These are phyloP conservation scores for Nyctibius grandis DNA, from an alignment of 2,797 vertebrate species.

Conservation along the genomic window DNA sequence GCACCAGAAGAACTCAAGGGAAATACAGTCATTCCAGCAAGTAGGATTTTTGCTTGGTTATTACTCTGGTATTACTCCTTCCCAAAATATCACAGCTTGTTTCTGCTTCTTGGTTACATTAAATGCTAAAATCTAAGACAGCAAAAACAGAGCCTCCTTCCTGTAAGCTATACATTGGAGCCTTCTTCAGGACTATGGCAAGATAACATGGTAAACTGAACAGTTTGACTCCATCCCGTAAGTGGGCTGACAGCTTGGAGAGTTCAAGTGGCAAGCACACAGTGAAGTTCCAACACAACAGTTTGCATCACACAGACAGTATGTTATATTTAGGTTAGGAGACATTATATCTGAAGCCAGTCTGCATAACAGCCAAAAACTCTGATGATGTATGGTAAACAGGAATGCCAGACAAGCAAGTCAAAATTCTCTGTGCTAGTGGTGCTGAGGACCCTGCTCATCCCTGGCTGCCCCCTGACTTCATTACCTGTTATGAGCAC, in stretches of 20 bases:
- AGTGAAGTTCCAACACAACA: neutral
- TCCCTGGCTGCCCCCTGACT: neutral
- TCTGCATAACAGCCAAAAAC: neutral
- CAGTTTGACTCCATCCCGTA: neutral
- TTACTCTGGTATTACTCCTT: neutral
- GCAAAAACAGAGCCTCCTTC: neutral
- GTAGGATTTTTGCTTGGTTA: neutral
- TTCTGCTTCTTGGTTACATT: neutral
- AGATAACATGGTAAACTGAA: neutral
- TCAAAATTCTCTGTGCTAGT: neutral
- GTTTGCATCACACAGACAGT: neutral
- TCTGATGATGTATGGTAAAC: neutral
- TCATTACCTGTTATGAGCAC: neutral
- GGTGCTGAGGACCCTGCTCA: neutral
- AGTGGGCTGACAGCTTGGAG: neutral
- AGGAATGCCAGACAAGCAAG: neutral
- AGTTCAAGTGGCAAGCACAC: neutral
- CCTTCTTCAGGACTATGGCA: neutral
- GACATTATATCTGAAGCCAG: neutral
- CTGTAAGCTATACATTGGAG: neutral
- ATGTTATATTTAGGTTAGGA: neutral
- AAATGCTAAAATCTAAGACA: neutral
- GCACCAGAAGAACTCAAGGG: neutral
- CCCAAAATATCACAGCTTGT: neutral
- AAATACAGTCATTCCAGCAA: neutral